Evolutionary conservation across 2,113 vertebrate genomes (phyloP).

Genomic region (Promerops cafer): DNA sequence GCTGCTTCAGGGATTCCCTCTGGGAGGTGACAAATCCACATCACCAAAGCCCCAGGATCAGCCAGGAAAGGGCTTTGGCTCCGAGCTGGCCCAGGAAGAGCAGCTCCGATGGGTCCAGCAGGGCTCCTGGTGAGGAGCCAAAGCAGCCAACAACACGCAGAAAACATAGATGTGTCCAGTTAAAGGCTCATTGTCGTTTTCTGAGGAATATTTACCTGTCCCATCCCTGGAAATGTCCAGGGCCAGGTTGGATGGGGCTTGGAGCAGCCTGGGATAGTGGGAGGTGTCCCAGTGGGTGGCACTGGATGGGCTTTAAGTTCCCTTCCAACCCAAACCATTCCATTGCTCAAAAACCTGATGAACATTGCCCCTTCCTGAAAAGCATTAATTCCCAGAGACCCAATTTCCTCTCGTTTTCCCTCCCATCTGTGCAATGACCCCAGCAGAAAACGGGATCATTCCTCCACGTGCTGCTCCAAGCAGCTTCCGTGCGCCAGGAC

Average conservation of each 20-base stretch:
- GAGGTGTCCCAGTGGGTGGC: background rate
- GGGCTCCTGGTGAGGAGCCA: background rate
- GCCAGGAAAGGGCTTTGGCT: background rate
- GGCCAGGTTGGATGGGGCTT: background rate
- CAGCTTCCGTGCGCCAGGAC: background rate
- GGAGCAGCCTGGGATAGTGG: background rate
- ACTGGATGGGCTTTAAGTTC: background rate
- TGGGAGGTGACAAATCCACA: background rate
- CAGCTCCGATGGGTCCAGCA: background rate
- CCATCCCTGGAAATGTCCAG: background rate
- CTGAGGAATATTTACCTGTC: background rate
- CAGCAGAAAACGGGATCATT: accelerated
- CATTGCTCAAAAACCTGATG: background rate
- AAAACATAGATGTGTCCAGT: accelerated
- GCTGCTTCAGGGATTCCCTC: background rate
- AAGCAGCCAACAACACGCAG: background rate
- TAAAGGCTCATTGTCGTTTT: background rate
- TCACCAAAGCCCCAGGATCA: background rate
- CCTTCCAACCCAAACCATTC: background rate
- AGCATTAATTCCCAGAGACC: accelerated
- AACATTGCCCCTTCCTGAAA: background rate
- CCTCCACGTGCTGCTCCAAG: background rate
- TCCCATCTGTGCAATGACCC: background rate
- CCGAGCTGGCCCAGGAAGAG: background rate
- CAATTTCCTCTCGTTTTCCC: background rate